Conservation (phyloP, 2,113 vertebrate species). For the Spea bombifrons region DNA sequence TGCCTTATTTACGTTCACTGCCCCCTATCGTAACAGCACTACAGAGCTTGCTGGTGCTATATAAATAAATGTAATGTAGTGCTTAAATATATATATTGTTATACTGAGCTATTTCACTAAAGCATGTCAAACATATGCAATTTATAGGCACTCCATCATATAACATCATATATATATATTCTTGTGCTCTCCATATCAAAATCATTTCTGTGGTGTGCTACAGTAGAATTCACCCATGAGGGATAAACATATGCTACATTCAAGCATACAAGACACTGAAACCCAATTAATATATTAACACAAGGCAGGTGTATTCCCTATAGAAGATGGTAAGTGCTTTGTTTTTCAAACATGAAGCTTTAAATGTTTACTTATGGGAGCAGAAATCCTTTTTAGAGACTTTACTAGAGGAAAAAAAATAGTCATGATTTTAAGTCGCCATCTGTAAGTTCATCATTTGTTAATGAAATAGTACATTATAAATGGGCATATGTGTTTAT, state of each 20-base stretch:
- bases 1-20: too few species aligned
- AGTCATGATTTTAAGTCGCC: conserved; percentile 21
- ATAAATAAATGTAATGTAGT: too few species aligned
- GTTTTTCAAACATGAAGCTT: conserved; percentile 16
- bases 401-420: conserved; percentile 10
- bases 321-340: conserved; percentile 10
- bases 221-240: background rate
- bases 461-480: conserved; percentile 41
- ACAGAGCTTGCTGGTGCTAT: too few species aligned
- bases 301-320: conserved; percentile 28
- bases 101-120: too few species aligned
- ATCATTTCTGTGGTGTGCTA: background rate
- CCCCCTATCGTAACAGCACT: too few species aligned
- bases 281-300: conserved; percentile 6
- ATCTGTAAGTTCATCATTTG: conserved; percentile 39
- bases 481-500: conserved; percentile 33
- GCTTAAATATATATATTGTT: too few species aligned
- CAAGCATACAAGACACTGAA: conserved; percentile 11
- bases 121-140: too few species aligned
- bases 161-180: too few species aligned
- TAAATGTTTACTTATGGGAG: conserved; percentile 37
- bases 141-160: too few species aligned
- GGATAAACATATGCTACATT: conserved; percentile 5
- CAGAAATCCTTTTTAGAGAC: conserved; percentile 36
- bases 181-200: background rate